Evolutionary conservation across 2,113 vertebrate species (phyloP), one percentile per base, ranked within the genome.

Genomic region (Bombycilla garrulus): DNA sequence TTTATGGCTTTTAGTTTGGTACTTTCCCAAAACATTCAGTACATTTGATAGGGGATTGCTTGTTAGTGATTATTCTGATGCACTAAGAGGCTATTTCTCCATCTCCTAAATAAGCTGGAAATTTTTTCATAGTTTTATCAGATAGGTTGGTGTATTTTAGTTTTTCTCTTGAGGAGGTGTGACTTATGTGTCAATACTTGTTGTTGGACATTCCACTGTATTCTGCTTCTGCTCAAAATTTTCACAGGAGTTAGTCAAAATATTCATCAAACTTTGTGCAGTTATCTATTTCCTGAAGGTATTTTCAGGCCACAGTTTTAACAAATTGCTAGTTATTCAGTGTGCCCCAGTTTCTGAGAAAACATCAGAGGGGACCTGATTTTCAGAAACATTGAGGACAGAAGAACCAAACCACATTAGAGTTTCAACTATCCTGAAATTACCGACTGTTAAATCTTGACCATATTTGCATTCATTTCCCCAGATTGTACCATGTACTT

Each of bases 301-400:
- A 69, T 72, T 92, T 90, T 78, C 87, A 96, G 93, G 85, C 40
- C 36, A 74, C 29, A 16, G 56, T 74, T 86, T 87, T 50, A 84
- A 81, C 51, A 84, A 90, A 86, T 81, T 71, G 56, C 76, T 90
- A 48, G 90, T 74, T 90, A 74, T 40, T 91, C 60, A 57, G 23
- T 61, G n/a, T 93, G 93, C 71, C 85, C 90, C 79, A 78, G 69
- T 95, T 95, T 74, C 85, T 48, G 8, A 70, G 65, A 56, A 88
- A 95, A 66, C 33, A 86, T 86, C 56, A 73, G 74, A 88, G 72
- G 35, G 76, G 92, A 96, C 92, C 88, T 96, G 93, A 84, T 93
- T 97, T 94, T 92, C 80, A 57, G 92, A 83, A 94, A 86, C 76
- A 90, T 40, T 71, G 71, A 83, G 82, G 79, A 81, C 85, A 86